phyloP scores from a whole-genome alignment of 2,797 vertebrate species.

The Alauda arvensis region DNA sequence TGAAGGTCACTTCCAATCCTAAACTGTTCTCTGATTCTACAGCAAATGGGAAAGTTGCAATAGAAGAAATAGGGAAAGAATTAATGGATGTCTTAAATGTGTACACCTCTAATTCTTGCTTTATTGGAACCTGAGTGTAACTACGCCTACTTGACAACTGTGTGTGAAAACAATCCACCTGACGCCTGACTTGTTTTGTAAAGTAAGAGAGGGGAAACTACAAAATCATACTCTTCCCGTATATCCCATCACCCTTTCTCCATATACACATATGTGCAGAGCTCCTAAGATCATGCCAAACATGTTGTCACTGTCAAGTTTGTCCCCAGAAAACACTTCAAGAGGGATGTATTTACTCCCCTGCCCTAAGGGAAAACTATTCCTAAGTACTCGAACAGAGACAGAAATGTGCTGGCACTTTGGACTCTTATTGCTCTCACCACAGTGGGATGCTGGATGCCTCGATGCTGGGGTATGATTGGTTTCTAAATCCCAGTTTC shows the following conservation, averaged over 20 bases:
- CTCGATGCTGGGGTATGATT: constrained; percentile 55
- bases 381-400: constrained; percentile 27
- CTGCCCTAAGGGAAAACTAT: constrained; percentile 45
- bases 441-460: constrained; percentile 43
- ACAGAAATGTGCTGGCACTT: constrained; percentile 57
- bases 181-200: neutral
- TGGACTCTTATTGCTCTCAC: constrained; percentile 56
- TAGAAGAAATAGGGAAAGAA: neutral
- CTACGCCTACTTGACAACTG: neutral
- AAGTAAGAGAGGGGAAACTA: neutral
- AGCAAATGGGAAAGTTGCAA: neutral
- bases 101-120: neutral
- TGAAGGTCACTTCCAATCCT: neutral
- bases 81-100: neutral
- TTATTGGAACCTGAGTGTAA: neutral
- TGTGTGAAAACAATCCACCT: neutral
- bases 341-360: constrained; percentile 47
- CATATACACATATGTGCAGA: neutral
- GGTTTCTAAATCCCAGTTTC: constrained; percentile 73
- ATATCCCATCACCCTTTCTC: neutral
- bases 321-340: constrained; percentile 36
- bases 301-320: constrained; percentile 8
- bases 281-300: constrained; percentile 31
- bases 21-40: neutral
- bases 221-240: neutral